Evolutionary conservation across 2,113 vertebrate species (phyloP).

Genomic region (Hepsetus odoe): DNA sequence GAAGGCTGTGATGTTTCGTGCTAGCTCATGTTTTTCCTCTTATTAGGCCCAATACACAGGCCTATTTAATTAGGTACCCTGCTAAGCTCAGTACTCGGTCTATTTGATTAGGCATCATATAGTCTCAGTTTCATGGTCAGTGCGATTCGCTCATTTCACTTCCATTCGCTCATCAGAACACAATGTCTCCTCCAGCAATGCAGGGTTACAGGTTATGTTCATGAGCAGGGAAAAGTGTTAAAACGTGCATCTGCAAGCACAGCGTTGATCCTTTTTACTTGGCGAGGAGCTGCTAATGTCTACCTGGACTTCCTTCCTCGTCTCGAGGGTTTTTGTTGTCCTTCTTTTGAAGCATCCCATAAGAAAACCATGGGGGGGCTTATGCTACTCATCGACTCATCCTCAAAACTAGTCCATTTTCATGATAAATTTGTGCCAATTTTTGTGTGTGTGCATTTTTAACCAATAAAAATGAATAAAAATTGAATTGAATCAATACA

Average conservation of each 20-base stretch:
- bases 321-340: no score
- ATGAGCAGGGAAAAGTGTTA: conserved; percentile 8
- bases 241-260: conserved; percentile 18
- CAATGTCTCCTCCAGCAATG: conserved; percentile 26
- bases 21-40: background rate
- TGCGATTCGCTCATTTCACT: conserved; percentile 18
- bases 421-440: no score
- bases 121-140: conserved; percentile 14
- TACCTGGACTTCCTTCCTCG: no score
- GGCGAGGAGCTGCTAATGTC: no score
- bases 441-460: no score
- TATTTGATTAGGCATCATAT: conserved; percentile 13
- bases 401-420: no score
- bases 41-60: background rate
- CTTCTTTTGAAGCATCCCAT: no score
- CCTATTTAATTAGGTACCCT: conserved; percentile 22
- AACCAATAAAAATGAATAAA: no score
- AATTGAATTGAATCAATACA: no score
- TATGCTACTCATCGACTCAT: no score
- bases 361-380: no score
- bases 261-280: background rate
- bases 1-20: background rate
- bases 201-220: conserved; percentile 3
- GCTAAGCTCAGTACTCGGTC: conserved; percentile 2
- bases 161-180: conserved; percentile 27